Percentiles rank a stretch among this genome's conserved stretches.
phyloP scores from a whole-genome alignment of 2,888 invertebrate genomes.

The Habrosyne pyritoides region DNA sequence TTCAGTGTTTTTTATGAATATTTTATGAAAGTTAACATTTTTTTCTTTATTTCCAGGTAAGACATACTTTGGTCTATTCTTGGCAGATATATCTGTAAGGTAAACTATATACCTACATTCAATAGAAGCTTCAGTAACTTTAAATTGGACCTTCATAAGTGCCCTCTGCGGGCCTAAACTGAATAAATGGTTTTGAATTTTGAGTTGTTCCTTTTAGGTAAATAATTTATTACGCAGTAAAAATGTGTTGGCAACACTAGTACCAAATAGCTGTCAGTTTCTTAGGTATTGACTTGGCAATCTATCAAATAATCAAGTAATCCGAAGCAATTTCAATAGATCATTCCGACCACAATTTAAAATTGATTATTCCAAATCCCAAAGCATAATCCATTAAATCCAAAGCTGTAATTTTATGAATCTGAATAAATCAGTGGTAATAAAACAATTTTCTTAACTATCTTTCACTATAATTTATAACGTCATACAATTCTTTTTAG shows the following conservation, averaged over 20 bases:
- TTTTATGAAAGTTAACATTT: constrained; percentile 31
- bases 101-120: neutral
- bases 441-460: constrained; percentile 41
- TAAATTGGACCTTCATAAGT: too few species aligned
- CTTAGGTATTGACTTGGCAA: neutral
- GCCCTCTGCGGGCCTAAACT: too few species aligned
- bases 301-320: neutral
- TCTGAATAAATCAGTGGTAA: constrained; percentile 58
- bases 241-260: neutral
- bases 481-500: constrained; percentile 27
- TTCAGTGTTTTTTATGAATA: constrained; percentile 24
- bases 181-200: too few species aligned
- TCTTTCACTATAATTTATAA: constrained; percentile 50
- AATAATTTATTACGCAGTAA: too few species aligned
- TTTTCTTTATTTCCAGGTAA: constrained; percentile 56
- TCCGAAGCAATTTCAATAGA: constrained; percentile 8
- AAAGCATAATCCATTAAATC: constrained; percentile 37
- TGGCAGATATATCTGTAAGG: constrained; percentile 4
- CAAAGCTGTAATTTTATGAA: constrained; percentile 56
- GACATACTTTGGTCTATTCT: constrained; percentile 16
- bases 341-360: constrained; percentile 11
- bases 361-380: constrained; percentile 23
- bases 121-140: too few species aligned
- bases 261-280: neutral
- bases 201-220: too few species aligned